Conservation (phyloP, 2,113 vertebrate species). For the Morphnarchus princeps region DNA sequence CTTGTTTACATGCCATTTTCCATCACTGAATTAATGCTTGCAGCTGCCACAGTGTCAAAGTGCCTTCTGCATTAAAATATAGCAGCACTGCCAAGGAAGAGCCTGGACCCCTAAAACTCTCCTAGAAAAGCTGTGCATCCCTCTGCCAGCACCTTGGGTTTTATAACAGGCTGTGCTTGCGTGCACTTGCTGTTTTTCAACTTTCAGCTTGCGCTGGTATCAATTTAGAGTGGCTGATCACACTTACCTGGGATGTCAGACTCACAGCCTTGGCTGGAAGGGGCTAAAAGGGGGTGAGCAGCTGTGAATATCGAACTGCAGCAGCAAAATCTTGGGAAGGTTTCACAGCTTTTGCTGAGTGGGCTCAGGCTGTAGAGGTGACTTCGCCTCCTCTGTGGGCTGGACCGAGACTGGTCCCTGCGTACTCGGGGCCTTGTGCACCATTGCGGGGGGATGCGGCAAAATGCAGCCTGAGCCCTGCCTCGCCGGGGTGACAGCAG, state of each 20-base stretch:
- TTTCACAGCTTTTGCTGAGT: neutral
- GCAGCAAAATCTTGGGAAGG: neutral
- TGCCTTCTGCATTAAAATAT: neutral
- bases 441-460: neutral
- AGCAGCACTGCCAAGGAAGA: fast-evolving
- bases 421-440: fast-evolving
- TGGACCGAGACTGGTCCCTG: fast-evolving
- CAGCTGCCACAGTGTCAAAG: fast-evolving
- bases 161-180: fast-evolving
- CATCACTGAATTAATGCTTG: no score
- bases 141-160: neutral
- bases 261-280: neutral
- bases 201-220: neutral
- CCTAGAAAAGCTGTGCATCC: neutral
- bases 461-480: neutral
- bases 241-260: neutral
- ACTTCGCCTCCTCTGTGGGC: neutral
- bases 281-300: neutral
- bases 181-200: neutral
- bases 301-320: no score
- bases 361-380: fast-evolving
- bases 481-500: no score
- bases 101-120: neutral
- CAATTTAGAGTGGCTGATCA: fast-evolving
- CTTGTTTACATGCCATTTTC: neutral